Base-by-base conservation (phyloP, 2,797 vertebrate species). In the Octomys mimax region DNA sequence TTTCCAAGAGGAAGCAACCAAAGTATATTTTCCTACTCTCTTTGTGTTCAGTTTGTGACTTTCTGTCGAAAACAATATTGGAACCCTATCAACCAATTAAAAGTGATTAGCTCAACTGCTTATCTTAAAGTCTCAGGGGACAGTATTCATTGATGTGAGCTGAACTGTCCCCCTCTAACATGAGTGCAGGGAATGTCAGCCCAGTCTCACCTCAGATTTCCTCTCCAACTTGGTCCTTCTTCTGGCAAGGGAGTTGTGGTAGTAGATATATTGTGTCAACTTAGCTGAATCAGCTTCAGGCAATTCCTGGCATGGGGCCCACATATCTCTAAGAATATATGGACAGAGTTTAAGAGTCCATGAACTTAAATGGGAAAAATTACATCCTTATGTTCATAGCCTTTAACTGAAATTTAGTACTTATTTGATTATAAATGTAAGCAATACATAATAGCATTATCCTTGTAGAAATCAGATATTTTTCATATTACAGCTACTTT, bases 361-460 rank as follows among this genome's bases (percentile, higher is more conserved):
- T 87, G 49, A 86, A 89, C n/a, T 89, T 92, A n/a, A 73, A 64
- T 87, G 28, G 10, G 28, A 31, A 92, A 95, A 95, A 85, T 61
- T 70, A 79, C 8, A 86, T 81, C 26, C 21, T 79, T 62, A 86
- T 31, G 13, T 91, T 94, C 24, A 96, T 89, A 68, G 83, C 91
- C 26, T 94, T 16, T 94, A 94, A 64, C 18, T 92, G 28, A 96
- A 95, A 91, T 89, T 75, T 61, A 89, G 14, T 62, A 66, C 42
- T 78, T 93, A 59, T 78, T 95, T 59, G 68, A 91, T 86, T 86
- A 61, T 36, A 42, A 88, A 70, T 94, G 57, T 46, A 94, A 39
- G n/a, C 49, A 94, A 83, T 18, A 87, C 64, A 94, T 57, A 94
- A 78, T 39, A 90, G 21, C 52, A 64, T 80, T 75, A 80, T 28